Conservation (phyloP, 2,888 invertebrate genomes). For the Macrophya alboannulata region DNA sequence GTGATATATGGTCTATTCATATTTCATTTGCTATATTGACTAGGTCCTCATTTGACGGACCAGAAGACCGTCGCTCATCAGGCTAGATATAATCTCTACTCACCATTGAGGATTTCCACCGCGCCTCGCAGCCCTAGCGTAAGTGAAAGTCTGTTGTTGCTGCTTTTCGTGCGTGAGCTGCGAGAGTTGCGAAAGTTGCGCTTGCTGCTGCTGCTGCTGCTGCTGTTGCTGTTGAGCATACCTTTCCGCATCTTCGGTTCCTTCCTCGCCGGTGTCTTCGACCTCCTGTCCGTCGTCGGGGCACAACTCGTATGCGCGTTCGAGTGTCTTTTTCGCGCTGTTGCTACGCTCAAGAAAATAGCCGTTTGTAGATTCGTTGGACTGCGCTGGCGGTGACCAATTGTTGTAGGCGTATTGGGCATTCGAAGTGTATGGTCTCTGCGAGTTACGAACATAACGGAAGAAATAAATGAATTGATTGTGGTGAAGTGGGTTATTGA, state of each 20-base stretch:
- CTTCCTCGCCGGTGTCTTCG: slow-evolving; percentile 68
- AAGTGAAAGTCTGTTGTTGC: background rate
- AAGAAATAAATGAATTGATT: slow-evolving; percentile 31
- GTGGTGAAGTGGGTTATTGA: background rate
- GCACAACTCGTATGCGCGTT: slow-evolving; percentile 89
- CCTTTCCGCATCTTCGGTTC: slow-evolving; percentile 55
- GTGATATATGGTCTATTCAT: no score
- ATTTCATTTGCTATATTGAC: no score
- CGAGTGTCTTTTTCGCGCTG: slow-evolving; percentile 94
- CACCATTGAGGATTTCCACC: slow-evolving; percentile 28
- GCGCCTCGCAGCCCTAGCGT: slow-evolving; percentile 12
- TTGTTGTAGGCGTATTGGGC: slow-evolving; percentile 93
- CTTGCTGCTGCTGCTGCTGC: slow-evolving; percentile 36
- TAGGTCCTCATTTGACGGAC: no score
- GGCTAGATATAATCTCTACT: background rate
- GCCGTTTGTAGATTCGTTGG: slow-evolving; percentile 97
- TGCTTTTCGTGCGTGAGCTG: slow-evolving; percentile 14
- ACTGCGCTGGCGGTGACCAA: slow-evolving; percentile 96
- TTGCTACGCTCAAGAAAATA: slow-evolving; percentile 97
- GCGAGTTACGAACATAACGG: slow-evolving; percentile 36
- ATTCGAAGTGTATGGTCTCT: slow-evolving; percentile 83
- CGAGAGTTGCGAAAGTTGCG: slow-evolving; percentile 6
- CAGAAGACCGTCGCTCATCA: background rate
- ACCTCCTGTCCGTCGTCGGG: slow-evolving; percentile 84
- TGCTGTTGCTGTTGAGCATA: slow-evolving; percentile 55